Evolutionary conservation across 2,113 vertebrate genomes (phyloP).

Genomic region (Poeciliopsis prolifica): DNA sequence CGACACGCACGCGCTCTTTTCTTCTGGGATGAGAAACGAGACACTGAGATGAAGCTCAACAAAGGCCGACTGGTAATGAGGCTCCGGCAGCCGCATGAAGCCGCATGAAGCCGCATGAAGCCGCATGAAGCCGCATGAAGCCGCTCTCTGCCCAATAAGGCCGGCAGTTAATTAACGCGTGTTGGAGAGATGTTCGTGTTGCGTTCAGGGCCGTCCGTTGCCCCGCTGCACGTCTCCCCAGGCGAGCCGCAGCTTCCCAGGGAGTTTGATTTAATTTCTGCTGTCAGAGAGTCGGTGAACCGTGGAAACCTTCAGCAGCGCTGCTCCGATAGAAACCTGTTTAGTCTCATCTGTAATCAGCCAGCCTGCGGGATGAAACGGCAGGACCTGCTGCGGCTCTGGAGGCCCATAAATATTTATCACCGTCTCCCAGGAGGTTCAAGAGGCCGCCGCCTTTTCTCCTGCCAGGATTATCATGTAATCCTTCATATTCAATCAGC

Average conservation of each 20-base stretch:
- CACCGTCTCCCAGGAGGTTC: neutral
- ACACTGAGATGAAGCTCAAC: slow-evolving; percentile 32
- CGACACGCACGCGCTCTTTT: slow-evolving; percentile 16
- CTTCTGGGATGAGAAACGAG: slow-evolving; percentile 60
- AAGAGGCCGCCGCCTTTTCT: slow-evolving; percentile 3
- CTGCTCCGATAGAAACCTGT: too few relatives aligned
- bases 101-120: slow-evolving; percentile 13
- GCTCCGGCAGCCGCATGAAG: slow-evolving; percentile 24
- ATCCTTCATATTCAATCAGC: slow-evolving; percentile 73
- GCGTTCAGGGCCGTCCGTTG: slow-evolving; percentile 52
- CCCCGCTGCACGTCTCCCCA: slow-evolving; percentile 41
- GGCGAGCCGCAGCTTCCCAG: slow-evolving; percentile 46
- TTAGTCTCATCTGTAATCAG: too few relatives aligned
- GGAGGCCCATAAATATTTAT: neutral
- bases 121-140: slow-evolving; percentile 5
- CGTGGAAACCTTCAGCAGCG: slow-evolving; percentile 44
- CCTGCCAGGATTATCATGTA: slow-evolving; percentile 71
- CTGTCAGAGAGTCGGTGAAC: slow-evolving; percentile 50
- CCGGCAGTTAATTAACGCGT: slow-evolving; percentile 47
- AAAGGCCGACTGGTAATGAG: slow-evolving; percentile 39
- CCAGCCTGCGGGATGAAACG: neutral
- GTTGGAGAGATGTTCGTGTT: slow-evolving; percentile 50
- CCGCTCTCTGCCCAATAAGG: slow-evolving; percentile 18
- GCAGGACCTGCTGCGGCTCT: neutral
- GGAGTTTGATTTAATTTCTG: slow-evolving; percentile 68